Evolutionary conservation across 2,113 vertebrate species (phyloP).

Genomic region (Coracopsis vasa): DNA sequence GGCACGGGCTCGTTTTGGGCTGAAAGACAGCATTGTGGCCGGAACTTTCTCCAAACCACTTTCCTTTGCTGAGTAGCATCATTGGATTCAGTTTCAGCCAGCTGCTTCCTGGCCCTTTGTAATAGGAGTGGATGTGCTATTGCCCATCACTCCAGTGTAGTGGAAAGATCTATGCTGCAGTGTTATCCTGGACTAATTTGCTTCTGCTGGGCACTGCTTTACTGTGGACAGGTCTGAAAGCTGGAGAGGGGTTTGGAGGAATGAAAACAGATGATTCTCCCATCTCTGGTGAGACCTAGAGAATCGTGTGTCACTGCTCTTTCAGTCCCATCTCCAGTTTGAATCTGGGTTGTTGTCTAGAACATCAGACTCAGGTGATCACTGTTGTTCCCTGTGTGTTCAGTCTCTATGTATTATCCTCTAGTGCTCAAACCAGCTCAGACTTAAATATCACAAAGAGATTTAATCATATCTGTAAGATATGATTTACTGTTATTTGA

Average conservation of each 20-base stretch:
- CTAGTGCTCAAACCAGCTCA: background rate
- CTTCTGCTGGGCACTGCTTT: background rate
- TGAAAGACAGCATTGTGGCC: background rate
- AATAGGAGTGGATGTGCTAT: background rate
- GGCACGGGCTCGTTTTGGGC: accelerated
- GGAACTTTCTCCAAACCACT: background rate
- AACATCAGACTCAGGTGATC: background rate
- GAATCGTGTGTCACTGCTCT: background rate
- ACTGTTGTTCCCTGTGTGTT: background rate
- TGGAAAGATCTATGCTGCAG: background rate
- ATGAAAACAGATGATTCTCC: background rate
- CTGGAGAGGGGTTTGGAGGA: background rate
- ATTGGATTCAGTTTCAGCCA: background rate
- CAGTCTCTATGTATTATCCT: background rate
- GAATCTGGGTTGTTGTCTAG: background rate
- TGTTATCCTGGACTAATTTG: background rate
- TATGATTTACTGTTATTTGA: background rate
- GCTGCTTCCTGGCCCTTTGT: background rate
- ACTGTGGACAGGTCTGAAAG: background rate
- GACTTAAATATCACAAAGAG: background rate
- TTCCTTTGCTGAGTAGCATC: background rate
- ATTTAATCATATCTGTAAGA: background rate
- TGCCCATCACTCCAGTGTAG: background rate
- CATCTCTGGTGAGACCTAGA: background rate
- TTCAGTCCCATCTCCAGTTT: background rate